Conservation (phyloP, 2,113 vertebrate genomes). For the Trematocara unimaculatum region DNA sequence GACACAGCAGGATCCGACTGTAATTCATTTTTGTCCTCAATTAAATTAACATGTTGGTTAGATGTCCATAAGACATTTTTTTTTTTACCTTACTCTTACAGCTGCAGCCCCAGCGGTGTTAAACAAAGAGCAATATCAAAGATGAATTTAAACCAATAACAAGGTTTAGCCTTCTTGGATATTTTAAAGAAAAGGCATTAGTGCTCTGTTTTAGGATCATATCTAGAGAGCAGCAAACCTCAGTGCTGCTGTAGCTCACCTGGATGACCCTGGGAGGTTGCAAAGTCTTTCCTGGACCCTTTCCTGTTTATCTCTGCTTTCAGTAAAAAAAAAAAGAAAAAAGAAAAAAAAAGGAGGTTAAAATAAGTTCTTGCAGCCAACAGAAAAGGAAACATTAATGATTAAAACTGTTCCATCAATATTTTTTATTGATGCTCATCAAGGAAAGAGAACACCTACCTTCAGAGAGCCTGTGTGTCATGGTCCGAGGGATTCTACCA, state of each 20-base stretch:
- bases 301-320: neutral
- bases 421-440: neutral
- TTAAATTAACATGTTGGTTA: neutral
- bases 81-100: neutral
- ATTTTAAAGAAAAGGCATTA: neutral
- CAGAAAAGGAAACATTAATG: neutral
- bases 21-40: neutral
- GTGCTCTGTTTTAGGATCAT: neutral
- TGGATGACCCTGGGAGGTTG: neutral
- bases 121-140: neutral
- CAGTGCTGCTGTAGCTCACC: neutral
- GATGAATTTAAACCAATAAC: neutral
- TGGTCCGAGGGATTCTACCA: neutral
- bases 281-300: neutral
- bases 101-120: neutral
- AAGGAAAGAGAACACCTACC: neutral
- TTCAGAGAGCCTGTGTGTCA: neutral
- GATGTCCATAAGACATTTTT: fast-evolving
- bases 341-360: neutral
- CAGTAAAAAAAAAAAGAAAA: neutral
- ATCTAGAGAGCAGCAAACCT: neutral
- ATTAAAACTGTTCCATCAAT: neutral
- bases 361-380: neutral
- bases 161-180: neutral
- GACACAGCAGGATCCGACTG: neutral